phyloP scores from a whole-genome alignment of 2,888 invertebrate species.

The Habrosyne pyritoides region DNA sequence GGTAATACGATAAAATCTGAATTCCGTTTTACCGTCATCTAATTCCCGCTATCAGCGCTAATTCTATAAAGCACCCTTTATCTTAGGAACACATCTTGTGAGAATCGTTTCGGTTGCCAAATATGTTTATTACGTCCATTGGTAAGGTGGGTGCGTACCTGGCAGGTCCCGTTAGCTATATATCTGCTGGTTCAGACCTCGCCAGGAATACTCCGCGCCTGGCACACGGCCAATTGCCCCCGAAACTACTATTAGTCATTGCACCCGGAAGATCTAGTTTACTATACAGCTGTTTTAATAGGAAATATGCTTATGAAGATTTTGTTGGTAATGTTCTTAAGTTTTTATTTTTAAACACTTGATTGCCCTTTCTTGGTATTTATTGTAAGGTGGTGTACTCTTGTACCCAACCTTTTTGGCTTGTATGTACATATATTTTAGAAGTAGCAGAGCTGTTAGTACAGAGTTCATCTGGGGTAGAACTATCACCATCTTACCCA shows the following conservation, averaged over 20 bases:
- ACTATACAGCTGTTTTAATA: background rate
- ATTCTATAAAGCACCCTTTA: slow-evolving; percentile 2
- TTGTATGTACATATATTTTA: too few species aligned
- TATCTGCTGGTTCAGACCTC: background rate
- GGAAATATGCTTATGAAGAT: background rate
- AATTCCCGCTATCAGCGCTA: background rate
- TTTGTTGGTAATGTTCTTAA: too few species aligned
- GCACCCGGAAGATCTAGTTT: background rate
- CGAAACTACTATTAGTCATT: background rate
- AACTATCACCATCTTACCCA: too few species aligned
- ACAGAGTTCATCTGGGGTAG: too few species aligned
- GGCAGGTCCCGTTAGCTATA: background rate
- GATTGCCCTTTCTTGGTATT: too few species aligned
- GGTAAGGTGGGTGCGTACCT: background rate
- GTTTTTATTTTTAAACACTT: too few species aligned
- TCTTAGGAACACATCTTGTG: background rate
- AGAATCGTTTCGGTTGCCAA: background rate
- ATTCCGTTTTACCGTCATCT: background rate
- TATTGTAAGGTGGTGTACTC: too few species aligned
- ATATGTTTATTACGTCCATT: background rate
- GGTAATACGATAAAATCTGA: background rate
- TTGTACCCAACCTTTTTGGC: too few species aligned
- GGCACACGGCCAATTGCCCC: background rate
- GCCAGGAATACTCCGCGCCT: background rate
- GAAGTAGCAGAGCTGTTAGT: too few species aligned